Evolutionary conservation across 2,113 vertebrate species (phyloP).

Genomic region (Rhagologus leucostigma): DNA sequence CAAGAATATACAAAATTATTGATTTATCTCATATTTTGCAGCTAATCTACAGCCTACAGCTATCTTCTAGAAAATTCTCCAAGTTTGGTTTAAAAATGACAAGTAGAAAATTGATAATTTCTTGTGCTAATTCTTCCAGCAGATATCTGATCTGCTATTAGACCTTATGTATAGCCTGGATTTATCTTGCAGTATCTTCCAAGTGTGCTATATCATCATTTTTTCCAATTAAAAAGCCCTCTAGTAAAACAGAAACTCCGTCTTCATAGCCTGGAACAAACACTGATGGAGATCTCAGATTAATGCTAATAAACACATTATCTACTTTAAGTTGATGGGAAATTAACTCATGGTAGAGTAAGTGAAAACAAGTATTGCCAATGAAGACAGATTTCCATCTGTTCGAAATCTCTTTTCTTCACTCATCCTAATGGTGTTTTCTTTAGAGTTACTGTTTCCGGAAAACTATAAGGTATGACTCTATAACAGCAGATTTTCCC

Average conservation of each 20-base stretch:
- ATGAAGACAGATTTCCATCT: slow-evolving; percentile 14
- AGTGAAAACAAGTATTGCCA: background rate
- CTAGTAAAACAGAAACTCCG: background rate
- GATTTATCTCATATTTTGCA: background rate
- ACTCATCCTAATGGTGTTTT: background rate
- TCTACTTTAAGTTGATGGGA: background rate
- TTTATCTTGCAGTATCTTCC: background rate
- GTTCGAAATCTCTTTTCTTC: background rate
- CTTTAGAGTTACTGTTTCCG: background rate
- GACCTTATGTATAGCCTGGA: background rate
- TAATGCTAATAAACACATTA: background rate
- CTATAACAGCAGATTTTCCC: background rate
- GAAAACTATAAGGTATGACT: background rate
- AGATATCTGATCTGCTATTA: background rate
- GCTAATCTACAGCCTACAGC: background rate
- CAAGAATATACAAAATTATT: background rate
- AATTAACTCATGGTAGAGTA: slow-evolving; percentile 8
- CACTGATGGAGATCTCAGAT: background rate
- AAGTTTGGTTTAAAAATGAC: background rate
- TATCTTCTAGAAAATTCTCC: background rate
- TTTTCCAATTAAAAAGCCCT: background rate
- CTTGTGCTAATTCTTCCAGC: background rate
- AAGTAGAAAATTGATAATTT: background rate
- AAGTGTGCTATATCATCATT: background rate
- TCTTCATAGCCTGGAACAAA: background rate